Evolutionary conservation across 2,797 vertebrate species (phyloP).

Genomic region (Pteronotus mesoamericanus): DNA sequence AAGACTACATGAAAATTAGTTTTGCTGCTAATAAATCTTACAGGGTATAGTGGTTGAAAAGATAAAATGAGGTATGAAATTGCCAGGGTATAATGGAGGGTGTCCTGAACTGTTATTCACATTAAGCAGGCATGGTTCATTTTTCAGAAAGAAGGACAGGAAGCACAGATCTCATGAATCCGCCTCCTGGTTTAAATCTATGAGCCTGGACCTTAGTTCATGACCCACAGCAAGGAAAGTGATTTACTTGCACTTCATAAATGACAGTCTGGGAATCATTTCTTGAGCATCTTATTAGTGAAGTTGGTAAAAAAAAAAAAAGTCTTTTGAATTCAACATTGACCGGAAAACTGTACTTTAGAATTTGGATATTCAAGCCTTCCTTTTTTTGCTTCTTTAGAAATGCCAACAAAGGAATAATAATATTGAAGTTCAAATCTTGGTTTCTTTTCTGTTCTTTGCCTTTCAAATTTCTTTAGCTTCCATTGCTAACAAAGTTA

Average conservation of each 20-base stretch:
- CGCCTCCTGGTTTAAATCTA: neutral
- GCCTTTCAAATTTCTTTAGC: constrained; percentile 10
- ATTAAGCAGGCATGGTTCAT: neutral
- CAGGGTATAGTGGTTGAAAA: neutral
- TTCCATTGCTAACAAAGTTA: neutral
- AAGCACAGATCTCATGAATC: neutral
- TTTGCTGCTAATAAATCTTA: neutral
- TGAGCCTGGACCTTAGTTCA: neutral
- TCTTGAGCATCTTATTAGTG: neutral
- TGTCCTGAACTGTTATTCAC: neutral
- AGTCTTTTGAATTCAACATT: neutral
- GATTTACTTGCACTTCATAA: neutral
- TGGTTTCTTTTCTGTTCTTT: neutral
- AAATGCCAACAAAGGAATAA: neutral
- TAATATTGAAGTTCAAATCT: neutral
- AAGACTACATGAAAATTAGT: neutral
- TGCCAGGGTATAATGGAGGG: neutral
- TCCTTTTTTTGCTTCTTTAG: neutral
- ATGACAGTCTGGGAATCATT: neutral
- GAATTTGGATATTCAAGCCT: neutral
- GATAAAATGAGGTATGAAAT: neutral
- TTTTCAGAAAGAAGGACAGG: neutral
- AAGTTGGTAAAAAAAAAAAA: neutral
- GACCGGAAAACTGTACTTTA: neutral
- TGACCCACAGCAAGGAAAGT: neutral